Conservation (phyloP, 2,113 vertebrate genomes). For the Chaenocephalus aceratus region DNA sequence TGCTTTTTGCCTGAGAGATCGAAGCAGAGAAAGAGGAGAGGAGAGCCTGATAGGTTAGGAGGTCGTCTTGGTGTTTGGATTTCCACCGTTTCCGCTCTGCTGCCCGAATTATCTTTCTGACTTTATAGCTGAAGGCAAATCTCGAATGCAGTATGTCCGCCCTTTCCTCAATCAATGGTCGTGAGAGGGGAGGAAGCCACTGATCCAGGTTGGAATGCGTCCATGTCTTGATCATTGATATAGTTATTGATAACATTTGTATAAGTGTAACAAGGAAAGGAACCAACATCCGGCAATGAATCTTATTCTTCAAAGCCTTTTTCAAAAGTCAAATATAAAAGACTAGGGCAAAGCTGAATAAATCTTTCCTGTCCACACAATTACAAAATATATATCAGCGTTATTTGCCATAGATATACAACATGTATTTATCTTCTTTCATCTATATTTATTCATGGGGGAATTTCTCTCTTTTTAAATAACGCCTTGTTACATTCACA, state of each 20-base stretch:
- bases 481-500: no score
- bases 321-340: conserved; percentile 8
- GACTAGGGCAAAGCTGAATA: not conserved
- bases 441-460: no score
- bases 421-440: no score
- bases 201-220: conserved; percentile 27
- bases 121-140: conserved; percentile 47
- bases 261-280: not conserved
- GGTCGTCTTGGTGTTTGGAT: no score
- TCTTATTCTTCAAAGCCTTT: not conserved
- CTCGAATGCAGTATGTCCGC: conserved; percentile 54
- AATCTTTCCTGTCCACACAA: no score
- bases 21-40: no score
- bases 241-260: not conserved
- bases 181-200: conserved; percentile 33
- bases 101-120: conserved; percentile 39
- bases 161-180: conserved; percentile 47
- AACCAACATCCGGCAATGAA: not conserved
- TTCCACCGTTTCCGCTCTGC: no score
- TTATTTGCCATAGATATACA: no score
- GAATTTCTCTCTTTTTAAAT: no score
- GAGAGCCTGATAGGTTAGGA: no score
- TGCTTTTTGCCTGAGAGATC: no score
- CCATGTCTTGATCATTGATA: conserved; percentile 21
- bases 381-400: no score